Evolutionary conservation across 2,797 vertebrate genomes (phyloP).

Genomic region (Danionella dracula): DNA sequence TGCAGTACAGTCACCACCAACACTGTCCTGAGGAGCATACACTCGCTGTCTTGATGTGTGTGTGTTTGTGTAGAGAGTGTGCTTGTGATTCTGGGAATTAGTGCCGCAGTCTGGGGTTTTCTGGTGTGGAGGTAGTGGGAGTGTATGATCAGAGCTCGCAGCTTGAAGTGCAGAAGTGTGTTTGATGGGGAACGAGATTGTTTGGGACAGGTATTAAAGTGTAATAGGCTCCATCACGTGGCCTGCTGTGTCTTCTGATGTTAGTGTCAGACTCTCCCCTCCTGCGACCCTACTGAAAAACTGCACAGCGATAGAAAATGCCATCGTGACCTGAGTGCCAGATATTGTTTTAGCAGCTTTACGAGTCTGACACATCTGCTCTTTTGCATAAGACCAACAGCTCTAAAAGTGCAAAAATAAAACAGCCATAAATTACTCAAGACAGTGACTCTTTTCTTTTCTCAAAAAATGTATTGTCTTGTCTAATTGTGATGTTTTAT

Average conservation of each 20-base stretch:
- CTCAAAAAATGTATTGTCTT: too few relatives aligned
- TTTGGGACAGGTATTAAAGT: conserved; percentile 46
- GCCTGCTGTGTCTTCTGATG: conserved; percentile 54
- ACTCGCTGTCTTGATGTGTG: neutral
- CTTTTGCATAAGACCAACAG: too few relatives aligned
- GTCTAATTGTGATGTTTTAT: too few relatives aligned
- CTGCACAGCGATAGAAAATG: conserved; percentile 65
- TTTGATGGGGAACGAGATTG: conserved; percentile 25
- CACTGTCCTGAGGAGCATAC: neutral
- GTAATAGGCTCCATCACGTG: conserved; percentile 59
- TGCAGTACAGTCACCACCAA: neutral
- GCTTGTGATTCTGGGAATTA: conserved; percentile 6
- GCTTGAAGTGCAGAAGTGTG: conserved; percentile 43
- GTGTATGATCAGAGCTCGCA: conserved; percentile 19
- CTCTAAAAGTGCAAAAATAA: too few relatives aligned
- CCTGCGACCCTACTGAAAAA: conserved; percentile 56
- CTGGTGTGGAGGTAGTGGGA: conserved; percentile 21
- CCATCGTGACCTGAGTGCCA: conserved; percentile 55
- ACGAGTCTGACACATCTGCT: neutral
- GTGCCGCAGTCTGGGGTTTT: conserved; percentile 22
- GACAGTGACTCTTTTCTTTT: too few relatives aligned
- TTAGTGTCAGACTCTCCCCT: conserved; percentile 57
- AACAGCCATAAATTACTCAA: too few relatives aligned
- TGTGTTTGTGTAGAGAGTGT: neutral
- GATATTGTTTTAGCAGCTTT: conserved; percentile 27